A percentile compares a stretch with the other conserved stretches of the same genome.
These are phyloP conservation scores for Sebastolobus alascanus DNA, from an alignment of 2,797 vertebrate genomes.

Conservation along the genomic window DNA sequence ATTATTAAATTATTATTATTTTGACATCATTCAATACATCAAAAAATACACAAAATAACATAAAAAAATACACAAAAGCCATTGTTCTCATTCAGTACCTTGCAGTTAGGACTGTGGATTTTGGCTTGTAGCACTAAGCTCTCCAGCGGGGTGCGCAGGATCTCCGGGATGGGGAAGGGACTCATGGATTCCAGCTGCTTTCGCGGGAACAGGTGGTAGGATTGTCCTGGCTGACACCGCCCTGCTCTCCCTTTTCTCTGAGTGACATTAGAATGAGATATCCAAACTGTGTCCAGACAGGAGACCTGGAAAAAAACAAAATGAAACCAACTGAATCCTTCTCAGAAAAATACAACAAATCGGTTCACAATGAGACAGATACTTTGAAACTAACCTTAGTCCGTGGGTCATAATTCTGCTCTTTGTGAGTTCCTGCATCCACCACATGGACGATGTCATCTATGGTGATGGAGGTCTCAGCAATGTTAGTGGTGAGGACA, in stretches of 20 bases:
- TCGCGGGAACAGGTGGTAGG: slow-evolving; percentile 94
- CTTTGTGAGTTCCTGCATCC: slow-evolving; percentile 93
- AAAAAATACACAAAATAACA: not conserved
- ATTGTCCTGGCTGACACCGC: slow-evolving; percentile 94
- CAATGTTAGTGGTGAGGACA: slow-evolving; percentile 95
- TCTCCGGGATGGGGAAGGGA: slow-evolving; percentile 93
- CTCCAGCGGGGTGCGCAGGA: slow-evolving; percentile 95
- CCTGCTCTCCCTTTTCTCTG: slow-evolving; percentile 95
- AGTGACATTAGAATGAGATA: slow-evolving; percentile 93
- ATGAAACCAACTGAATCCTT: not conserved
- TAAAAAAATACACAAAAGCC: accelerated
- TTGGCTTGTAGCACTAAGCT: slow-evolving; percentile 96
- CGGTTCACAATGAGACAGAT: not conserved
- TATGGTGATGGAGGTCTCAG: slow-evolving; percentile 97
- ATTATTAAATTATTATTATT: too few relatives aligned
- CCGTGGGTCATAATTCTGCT: slow-evolving; percentile 93
- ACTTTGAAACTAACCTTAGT: slow-evolving; percentile 88
- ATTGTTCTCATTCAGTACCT: slow-evolving; percentile 78
- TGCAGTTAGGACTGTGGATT: slow-evolving; percentile 93
- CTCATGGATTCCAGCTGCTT: slow-evolving; percentile 90
- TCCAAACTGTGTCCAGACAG: slow-evolving; percentile 95
- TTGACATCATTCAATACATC: not conserved
- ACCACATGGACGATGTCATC: slow-evolving; percentile 97
- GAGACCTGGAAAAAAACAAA: slow-evolving; percentile 87
- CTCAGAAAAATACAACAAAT: not conserved